Base-by-base conservation (phyloP, 2,797 vertebrate species). In the Lagodon rhomboides region DNA sequence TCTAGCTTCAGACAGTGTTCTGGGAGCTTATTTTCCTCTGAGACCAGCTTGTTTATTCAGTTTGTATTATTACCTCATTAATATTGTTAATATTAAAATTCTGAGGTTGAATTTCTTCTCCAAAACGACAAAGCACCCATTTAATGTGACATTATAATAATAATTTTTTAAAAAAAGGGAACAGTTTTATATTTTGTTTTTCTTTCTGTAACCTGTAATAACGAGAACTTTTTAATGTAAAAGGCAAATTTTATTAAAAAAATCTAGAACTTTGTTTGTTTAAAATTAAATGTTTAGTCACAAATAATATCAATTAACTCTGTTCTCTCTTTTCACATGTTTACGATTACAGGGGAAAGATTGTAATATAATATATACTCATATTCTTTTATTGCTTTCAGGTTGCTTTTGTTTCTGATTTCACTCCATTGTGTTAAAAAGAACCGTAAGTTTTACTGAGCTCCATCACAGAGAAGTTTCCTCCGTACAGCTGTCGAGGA, bases 401-500 rank as follows among this genome's bases (percentile, higher is more conserved):
- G 11, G 17, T 27, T 38, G 27, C 15, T 46, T 46, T 27, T 1
- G 34, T 23, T 43, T 30, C 11, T 27, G 27, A 54, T 23, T 64
- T 56, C 11, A 41, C 27, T 22, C 23, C n/a, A 17, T 16, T 13
- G 20, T 20, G n/a, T 20, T 65, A 16, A 66, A 58, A 34, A 23
- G n/a, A 47, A 6, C 17, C 30, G 5, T 38, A n/a, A 44, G 17
- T 3, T 49, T 17, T 50, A 10, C 5, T 56, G 30, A 41, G 50
- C 25, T 68, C n/a, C 49, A 25, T 47, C 44, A 34, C 11, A 16
- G 16, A 34, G 12, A 17, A 16, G 13, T 54, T 2, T 12, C 49
- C 27, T n/a, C 12, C 38, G 27, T 58, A 55, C 30, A 74, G 23
- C 53, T 46, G 51, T 17, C 53, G 22, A 55, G 53, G 59, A 70